These are phyloP conservation scores for Rafetus swinhoei DNA, from an alignment of 2,113 vertebrate species.

Conservation along the genomic window DNA sequence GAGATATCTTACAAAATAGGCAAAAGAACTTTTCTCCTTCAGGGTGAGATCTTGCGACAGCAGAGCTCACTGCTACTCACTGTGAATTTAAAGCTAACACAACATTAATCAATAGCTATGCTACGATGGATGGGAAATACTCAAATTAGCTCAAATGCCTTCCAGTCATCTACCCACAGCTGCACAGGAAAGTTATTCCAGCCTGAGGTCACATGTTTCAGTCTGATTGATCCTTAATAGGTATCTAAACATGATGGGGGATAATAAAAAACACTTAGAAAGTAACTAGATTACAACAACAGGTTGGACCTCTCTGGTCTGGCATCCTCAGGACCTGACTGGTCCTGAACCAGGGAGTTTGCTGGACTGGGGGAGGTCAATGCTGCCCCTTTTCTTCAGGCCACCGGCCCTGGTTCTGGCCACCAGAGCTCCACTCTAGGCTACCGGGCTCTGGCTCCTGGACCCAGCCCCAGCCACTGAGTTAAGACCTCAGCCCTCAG, in stretches of 20 bases:
- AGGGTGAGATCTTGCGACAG: neutral
- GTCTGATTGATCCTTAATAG: neutral
- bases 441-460: too few species aligned
- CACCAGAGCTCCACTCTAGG: too few species aligned
- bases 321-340: too few species aligned
- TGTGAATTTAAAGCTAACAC: neutral
- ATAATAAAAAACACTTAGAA: neutral
- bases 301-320: too few species aligned
- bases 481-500: too few species aligned
- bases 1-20: neutral
- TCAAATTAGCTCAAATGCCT: neutral
- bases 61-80: neutral
- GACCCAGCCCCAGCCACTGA: too few species aligned
- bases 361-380: too few species aligned
- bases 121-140: neutral
- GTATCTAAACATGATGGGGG: neutral
- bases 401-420: too few species aligned
- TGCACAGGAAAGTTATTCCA: neutral
- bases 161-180: neutral
- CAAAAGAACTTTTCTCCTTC: neutral
- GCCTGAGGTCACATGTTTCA: neutral
- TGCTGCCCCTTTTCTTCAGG: too few species aligned
- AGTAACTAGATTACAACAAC: neutral
- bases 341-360: too few species aligned
- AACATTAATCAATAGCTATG: neutral